Evolutionary conservation across 1,140 invertebrate genomes (phyloP).

Genomic region (Caenorhabditis remanei): DNA sequence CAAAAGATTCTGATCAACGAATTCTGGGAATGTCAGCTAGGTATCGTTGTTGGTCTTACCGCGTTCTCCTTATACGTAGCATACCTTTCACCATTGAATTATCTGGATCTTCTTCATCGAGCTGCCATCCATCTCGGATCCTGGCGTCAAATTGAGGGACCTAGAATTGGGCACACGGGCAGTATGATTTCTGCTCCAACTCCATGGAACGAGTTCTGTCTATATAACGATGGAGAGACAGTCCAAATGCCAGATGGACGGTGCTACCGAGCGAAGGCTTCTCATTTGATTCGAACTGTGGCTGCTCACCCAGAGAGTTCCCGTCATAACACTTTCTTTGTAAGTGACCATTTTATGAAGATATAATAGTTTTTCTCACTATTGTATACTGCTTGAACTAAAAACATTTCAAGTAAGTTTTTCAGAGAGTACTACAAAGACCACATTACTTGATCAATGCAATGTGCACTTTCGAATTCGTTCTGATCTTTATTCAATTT

Average conservation of each 20-base stretch:
- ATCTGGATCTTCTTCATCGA: conserved; percentile 89
- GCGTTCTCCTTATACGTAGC: conserved; percentile 86
- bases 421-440: conserved; percentile 88
- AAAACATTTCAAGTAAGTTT: conserved; percentile 48
- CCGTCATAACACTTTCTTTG: conserved; percentile 53
- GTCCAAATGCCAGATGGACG: conserved; percentile 59
- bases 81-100: conserved; percentile 85
- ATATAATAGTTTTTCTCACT: too few species aligned
- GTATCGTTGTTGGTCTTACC: conserved; percentile 86
- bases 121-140: conserved; percentile 87
- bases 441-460: conserved; percentile 86
- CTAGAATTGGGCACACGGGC: conserved; percentile 49
- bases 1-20: conserved; percentile 88
- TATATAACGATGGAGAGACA: conserved; percentile 56
- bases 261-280: conserved; percentile 42
- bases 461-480: conserved; percentile 81
- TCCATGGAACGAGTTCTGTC: conserved; percentile 41
- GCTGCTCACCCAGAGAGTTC: conserved; percentile 48
- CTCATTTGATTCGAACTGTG: conserved; percentile 2
- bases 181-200: conserved; percentile 33
- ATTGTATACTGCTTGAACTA: too few species aligned
- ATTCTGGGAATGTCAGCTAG: conserved; percentile 86
- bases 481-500: conserved; percentile 78
- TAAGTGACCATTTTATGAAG: neutral
- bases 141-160: conserved; percentile 81